Base-by-base conservation (phyloP, 2,113 vertebrate species). In the Motacilla tschutschensis region DNA sequence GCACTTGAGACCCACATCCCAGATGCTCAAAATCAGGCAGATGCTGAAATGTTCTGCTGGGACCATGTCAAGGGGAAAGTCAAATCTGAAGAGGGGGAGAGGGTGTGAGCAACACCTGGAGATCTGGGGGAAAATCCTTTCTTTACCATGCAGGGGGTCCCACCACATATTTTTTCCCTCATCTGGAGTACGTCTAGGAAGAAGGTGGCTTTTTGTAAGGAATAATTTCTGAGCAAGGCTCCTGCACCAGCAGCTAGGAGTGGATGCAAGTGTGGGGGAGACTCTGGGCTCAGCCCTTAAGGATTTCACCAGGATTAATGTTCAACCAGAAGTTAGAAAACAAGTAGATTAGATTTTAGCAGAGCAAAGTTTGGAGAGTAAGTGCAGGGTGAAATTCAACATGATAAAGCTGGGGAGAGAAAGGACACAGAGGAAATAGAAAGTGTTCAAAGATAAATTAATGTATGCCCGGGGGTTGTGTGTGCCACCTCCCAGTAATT, bases 381-480 rank as follows among this genome's bases (percentile, higher is more conserved):
- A 95, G 69, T 12, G 25, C 55, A 75, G 87, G 84, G 91, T 85
- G 86, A 94, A 96, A 93, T 88, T 92, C 80, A 82, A 46, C 84
- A 55, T 60, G 82, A 79, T 93, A 88, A 81, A 95, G 57, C 73
- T 74, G 75, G 46, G 55, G 72, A 90, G 80, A 85, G 76, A 92
- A 96, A 89, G 93, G 83, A 92, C 85, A 85, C 9, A 1, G 79
- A 95, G 84, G 89, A 93, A 96, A 95, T 79, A 50, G 88, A 93
- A 95, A 95, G 70, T 71, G 57, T 89, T 95, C 86, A 66, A 86
- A 92, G 90, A 83, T 92, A 94, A 95, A 95, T 95, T 85, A 94
- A 95, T 78, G 48, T 62, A 85, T 93, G 79, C 92, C 93, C 60
- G 53, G 58, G 71, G 93, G 91, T 89, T 91, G 82, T 43, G 40